Evolutionary conservation across 2,797 vertebrate species (phyloP).

Genomic region (Pseudochirops corinnae): DNA sequence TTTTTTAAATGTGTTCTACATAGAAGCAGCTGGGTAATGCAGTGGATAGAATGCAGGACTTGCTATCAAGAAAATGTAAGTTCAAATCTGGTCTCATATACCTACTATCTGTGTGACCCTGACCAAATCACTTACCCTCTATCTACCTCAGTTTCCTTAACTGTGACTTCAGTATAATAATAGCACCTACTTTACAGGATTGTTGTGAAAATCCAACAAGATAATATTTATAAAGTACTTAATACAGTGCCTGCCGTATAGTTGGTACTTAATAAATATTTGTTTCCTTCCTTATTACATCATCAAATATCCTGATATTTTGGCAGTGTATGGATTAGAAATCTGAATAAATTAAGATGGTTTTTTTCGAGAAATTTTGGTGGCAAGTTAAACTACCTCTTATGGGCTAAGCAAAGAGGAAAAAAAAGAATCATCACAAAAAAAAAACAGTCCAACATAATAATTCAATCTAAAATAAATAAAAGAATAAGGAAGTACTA

Average conservation of each 20-base stretch:
- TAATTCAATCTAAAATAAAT: conserved; percentile 45
- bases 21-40: not conserved
- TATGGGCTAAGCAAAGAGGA: not conserved
- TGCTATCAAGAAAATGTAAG: not conserved
- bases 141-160: not conserved
- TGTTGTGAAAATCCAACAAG: not conserved
- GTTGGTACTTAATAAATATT: not conserved
- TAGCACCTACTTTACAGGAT: not conserved
- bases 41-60: not conserved
- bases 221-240: not conserved
- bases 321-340: not conserved
- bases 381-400: not conserved
- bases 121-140: not conserved
- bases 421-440: not conserved
- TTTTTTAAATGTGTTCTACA: not conserved
- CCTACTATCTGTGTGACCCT: not conserved
- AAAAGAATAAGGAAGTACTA: not conserved
- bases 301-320: not conserved
- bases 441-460: conserved; percentile 14
- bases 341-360: not conserved
- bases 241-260: not conserved
- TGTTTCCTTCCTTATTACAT: not conserved
- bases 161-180: not conserved
- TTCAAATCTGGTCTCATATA: not conserved
- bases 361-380: not conserved